Evolutionary conservation across 2,113 vertebrate genomes (phyloP), one percentile per base, ranked within the genome.

Genomic region (Urocitellus parryii): DNA sequence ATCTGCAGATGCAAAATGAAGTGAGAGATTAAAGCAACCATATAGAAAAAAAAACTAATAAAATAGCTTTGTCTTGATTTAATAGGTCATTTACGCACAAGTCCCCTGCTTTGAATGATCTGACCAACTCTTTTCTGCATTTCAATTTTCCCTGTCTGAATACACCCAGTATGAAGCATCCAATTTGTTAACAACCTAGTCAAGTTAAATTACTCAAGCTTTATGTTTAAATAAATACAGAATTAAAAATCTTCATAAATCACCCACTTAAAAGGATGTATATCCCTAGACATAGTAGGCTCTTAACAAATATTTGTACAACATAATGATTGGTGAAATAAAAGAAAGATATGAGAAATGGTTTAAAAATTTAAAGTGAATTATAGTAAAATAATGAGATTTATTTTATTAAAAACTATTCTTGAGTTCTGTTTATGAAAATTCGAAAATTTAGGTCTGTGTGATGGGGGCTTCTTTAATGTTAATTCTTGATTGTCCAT

Each of bases 41-140:
- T 85, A 77, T 86, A 86, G 68, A 78, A 94, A 95, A 94, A 95
- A 45, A 45, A 81, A 79, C 56, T 63, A 88, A n/a, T 45, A 68
- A 85, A 93, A 74, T 77, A 81, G 12, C 83, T 86, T 95, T 80
- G 7, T 25, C 29, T 91, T 45, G 9, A 78, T 78, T 95, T 95
- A 93, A 85, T 88, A 63, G 45, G n/a, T 56, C 48, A 88, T 70
- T 92, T 73, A 56, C 6, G 58, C n/a, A 5, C 8, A 72, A 96
- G 4, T 73, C 53, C 18, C 83, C 77, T 70, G 24, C 42, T 37
- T 84, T 93, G 45, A 95, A 90, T 96, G 93, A 89, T 80, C 29
- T 92, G 27, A 84, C 51, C 87, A 90, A 88, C 56, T 83, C 51
- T 90, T 90, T 97, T 94, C 45, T 88, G 29, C 77, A 73, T 94